A percentile compares a stretch with the other conserved stretches of the same genome.
These are phyloP conservation scores for Drosophila bifasciata DNA, from an alignment of 1,140 invertebrate genomes.

Conservation along the genomic window DNA sequence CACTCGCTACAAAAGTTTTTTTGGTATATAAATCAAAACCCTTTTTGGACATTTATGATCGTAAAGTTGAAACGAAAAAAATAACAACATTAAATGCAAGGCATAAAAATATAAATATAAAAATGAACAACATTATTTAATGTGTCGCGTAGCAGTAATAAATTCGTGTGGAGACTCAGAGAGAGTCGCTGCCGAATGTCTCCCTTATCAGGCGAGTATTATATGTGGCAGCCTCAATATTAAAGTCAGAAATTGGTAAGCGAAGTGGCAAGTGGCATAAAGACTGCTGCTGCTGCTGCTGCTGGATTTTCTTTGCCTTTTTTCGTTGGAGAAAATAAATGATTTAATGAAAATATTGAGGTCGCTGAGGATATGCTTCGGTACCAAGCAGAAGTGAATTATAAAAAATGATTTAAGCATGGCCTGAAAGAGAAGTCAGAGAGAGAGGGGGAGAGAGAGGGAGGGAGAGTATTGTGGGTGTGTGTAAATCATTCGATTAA, in stretches of 20 bases:
- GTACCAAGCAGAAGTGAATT: slow-evolving; percentile 29
- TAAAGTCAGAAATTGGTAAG: slow-evolving; percentile 24
- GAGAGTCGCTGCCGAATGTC: slow-evolving; percentile 14
- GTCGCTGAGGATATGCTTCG: slow-evolving; percentile 44
- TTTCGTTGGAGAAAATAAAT: slow-evolving; percentile 30
- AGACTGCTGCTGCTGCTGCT: not conserved
- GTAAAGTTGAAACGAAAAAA: slow-evolving; percentile 66
- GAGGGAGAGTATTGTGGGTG: not conserved
- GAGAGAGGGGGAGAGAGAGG: too few species aligned
- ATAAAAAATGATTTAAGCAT: slow-evolving; percentile 23
- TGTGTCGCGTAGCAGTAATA: slow-evolving; percentile 47
- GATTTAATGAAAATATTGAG: slow-evolving; percentile 68
- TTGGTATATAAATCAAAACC: slow-evolving; percentile 77
- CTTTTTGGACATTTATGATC: slow-evolving; percentile 81
- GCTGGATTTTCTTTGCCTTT: slow-evolving; percentile 22
- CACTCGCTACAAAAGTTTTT: slow-evolving; percentile 64
- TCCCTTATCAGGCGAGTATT: slow-evolving; percentile 18
- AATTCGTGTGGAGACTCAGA: slow-evolving; percentile 54
- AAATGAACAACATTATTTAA: slow-evolving; percentile 62
- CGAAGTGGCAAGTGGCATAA: slow-evolving; percentile 22
- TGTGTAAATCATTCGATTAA: slow-evolving; percentile 58
- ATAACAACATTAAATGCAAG: slow-evolving; percentile 54
- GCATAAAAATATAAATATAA: slow-evolving; percentile 31
- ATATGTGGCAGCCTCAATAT: slow-evolving; percentile 35
- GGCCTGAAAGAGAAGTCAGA: not conserved